phyloP scores from a whole-genome alignment of 2,888 invertebrate genomes.

The Drosophila koepferae region DNA sequence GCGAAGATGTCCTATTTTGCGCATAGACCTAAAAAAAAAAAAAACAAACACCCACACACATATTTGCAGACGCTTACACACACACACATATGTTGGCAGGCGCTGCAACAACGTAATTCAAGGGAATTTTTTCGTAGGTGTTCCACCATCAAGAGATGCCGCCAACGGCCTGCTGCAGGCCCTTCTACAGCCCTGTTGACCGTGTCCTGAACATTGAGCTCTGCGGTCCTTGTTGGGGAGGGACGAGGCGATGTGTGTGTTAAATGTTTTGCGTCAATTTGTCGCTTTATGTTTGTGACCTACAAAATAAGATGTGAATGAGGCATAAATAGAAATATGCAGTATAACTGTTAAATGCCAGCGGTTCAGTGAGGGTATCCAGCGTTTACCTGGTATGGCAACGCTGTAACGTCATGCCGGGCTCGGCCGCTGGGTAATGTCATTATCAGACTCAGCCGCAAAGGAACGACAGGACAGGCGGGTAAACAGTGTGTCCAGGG shows the following conservation, averaged over 20 bases:
- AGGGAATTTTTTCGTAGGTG: slow-evolving; percentile 75
- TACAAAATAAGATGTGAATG: slow-evolving; percentile 58
- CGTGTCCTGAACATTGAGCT: slow-evolving; percentile 38
- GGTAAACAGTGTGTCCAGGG: slow-evolving; percentile 16
- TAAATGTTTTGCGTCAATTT: slow-evolving; percentile 81
- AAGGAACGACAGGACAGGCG: slow-evolving; percentile 32
- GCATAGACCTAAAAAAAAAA: slow-evolving; percentile 62
- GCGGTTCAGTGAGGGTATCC: slow-evolving; percentile 15
- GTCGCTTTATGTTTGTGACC: slow-evolving; percentile 69
- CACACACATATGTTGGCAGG: slow-evolving; percentile 22
- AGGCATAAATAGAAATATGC: slow-evolving; percentile 37
- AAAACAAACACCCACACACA: not conserved
- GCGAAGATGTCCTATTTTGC: slow-evolving; percentile 76
- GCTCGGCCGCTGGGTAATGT: slow-evolving; percentile 66
- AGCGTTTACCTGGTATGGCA: slow-evolving; percentile 55
- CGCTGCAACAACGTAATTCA: slow-evolving; percentile 63
- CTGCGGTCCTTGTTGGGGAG: slow-evolving; percentile 9
- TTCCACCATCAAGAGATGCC: slow-evolving; percentile 57
- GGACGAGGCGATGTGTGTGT: slow-evolving; percentile 49
- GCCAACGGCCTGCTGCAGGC: slow-evolving; percentile 25
- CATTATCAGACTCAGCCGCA: slow-evolving; percentile 75
- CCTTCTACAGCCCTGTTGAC: slow-evolving; percentile 57
- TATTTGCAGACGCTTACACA: slow-evolving; percentile 21
- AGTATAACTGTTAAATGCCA: slow-evolving; percentile 44
- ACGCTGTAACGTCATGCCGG: slow-evolving; percentile 73